Percentiles rank a stretch among this genome's conserved stretches.
Evolutionary conservation across 2,113 vertebrate genomes (phyloP).

Genomic region (Gulo gulo): DNA sequence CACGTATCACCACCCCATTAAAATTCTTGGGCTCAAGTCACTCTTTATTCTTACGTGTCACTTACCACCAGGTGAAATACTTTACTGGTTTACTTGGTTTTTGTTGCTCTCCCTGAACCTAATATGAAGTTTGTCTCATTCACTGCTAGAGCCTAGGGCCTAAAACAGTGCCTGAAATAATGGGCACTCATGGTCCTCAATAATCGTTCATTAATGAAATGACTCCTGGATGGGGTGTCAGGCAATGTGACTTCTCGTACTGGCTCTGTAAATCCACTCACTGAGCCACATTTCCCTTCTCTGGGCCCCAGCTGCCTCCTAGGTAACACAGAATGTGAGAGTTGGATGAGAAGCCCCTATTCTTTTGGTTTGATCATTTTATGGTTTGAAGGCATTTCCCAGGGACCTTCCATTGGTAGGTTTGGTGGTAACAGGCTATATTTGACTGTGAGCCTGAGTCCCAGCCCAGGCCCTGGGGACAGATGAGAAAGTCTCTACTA

Average conservation of each 20-base stretch:
- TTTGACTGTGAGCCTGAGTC: not conserved
- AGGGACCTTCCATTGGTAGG: not conserved
- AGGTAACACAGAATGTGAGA: not conserved
- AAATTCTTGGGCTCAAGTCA: not conserved
- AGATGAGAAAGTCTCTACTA: not conserved
- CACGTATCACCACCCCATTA: not conserved
- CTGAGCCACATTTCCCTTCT: not conserved
- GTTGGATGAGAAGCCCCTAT: not conserved
- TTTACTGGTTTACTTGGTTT: not conserved
- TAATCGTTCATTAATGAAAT: not conserved
- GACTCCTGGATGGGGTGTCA: not conserved
- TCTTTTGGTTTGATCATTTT: not conserved
- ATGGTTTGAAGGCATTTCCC: not conserved
- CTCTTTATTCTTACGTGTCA: not conserved
- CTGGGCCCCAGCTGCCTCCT: not conserved
- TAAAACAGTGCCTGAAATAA: not conserved
- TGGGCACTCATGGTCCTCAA: not conserved
- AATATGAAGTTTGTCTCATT: not conserved
- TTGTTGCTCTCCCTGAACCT: not conserved
- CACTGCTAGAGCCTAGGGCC: not conserved
- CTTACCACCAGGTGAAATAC: not conserved
- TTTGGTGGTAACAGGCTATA: not conserved
- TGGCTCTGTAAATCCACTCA: not conserved
- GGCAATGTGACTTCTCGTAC: not conserved
- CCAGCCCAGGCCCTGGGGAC: not conserved